Base-by-base conservation (phyloP, 2,797 vertebrate genomes). In the Poecilia wingei region DNA sequence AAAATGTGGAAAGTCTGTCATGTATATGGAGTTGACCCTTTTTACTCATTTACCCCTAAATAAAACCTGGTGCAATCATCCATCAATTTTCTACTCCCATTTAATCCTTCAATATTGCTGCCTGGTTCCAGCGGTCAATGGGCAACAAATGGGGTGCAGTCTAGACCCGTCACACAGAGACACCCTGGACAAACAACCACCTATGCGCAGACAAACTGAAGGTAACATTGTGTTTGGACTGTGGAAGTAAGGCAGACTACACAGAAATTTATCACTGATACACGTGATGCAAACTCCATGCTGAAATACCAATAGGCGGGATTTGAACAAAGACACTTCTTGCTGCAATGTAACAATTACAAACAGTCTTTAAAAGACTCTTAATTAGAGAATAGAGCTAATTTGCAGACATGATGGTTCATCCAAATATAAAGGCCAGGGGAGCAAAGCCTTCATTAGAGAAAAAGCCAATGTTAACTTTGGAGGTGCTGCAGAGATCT, bases 251-350 rank as follows among this genome's bases (percentile, higher is more conserved):
- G 22, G 22, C 22, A 45, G 20, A 68, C 39, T 69, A 69, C 22
- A 39, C 3, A 6, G 39, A 43, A 41, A 69, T 8, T 2, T 41
- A 43, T 12, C 22, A n/a, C 66, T n/a, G 22, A 45, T 43, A 12
- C 5, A 69, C 16, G 39, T 10, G 41, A 69, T 2, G 39, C 39
- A 69, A 45, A 69, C 39, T 69, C 22, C 10, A 43, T 45, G 66
- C 10, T n/a, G 4, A n/a, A 69, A 69, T 41, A 69, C 5, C 2
- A 1, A 41, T 13, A 69, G 25, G 20, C 9, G 5, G 2, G 39
- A 69, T 69, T 41, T 69, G 39, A 25, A 69, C 39, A 69, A 12
- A 68, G 66, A 25, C 22, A 69, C 66, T 43, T 45, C 66, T 68
- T 22, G 36, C 33, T 41, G 64, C 9, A 41, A 68, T 10, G 18